Evolutionary conservation across 2,888 invertebrate genomes (phyloP).

Genomic region (Melieria picta): DNA sequence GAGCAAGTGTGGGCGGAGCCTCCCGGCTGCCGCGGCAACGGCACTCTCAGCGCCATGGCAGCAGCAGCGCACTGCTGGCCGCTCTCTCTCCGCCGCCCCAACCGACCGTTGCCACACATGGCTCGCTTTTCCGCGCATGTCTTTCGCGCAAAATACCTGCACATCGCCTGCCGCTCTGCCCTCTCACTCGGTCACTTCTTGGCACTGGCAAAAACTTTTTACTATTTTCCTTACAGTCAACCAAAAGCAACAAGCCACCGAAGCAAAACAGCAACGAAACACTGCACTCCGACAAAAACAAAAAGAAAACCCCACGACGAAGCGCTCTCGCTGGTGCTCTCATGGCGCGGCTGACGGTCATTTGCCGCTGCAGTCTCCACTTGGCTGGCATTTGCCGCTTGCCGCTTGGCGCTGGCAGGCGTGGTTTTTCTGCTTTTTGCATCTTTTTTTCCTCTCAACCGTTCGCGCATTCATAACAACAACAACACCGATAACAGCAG

Average conservation of each 20-base stretch:
- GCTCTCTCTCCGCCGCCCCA: slow-evolving; percentile 17
- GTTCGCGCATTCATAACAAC: not conserved
- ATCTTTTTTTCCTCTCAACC: no score
- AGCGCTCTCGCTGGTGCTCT: no score
- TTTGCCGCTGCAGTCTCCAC: no score
- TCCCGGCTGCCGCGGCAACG: not conserved
- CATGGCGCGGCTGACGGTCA: no score
- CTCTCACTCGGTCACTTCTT: not conserved
- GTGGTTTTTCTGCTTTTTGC: slow-evolving; percentile 22
- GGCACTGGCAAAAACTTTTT: slow-evolving; percentile 6
- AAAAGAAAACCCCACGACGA: no score
- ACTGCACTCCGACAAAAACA: not conserved
- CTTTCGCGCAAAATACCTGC: slow-evolving; percentile 4
- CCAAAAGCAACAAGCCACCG: not conserved
- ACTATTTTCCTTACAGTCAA: not conserved
- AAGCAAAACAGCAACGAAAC: no score
- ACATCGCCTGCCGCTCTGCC: not conserved
- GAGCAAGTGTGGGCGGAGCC: slow-evolving; percentile 36
- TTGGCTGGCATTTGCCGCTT: no score
- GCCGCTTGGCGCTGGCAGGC: slow-evolving; percentile 9
- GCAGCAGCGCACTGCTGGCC: not conserved
- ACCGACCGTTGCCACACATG: slow-evolving; percentile 16
- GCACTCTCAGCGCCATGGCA: no score
- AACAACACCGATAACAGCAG: slow-evolving; percentile 17
- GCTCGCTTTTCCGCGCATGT: slow-evolving; percentile 15